Evolutionary conservation across 2,888 invertebrate genomes (phyloP).

Genomic region (Diploptera punctata): DNA sequence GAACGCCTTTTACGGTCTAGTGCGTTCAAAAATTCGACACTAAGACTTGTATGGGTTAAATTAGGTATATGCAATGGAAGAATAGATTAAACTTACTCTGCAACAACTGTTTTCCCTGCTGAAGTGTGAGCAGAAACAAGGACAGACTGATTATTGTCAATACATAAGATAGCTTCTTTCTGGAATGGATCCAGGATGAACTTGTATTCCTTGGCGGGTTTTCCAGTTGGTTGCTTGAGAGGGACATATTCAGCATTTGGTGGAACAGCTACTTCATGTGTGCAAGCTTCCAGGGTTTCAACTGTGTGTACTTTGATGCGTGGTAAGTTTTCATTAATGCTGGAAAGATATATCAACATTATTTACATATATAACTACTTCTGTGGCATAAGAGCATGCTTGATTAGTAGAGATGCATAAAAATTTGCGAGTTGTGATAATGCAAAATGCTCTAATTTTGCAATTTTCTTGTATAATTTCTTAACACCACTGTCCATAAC

Average conservation of each 20-base stretch:
- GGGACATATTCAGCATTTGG: slow-evolving; percentile 81
- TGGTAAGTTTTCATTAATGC: slow-evolving; percentile 66
- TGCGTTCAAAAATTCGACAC: no score
- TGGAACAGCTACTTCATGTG: slow-evolving; percentile 96
- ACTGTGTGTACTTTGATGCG: slow-evolving; percentile 88
- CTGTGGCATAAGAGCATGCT: no score
- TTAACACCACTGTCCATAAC: no score
- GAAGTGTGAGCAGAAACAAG: slow-evolving; percentile 99
- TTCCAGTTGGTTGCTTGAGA: slow-evolving; percentile 60
- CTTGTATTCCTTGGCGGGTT: slow-evolving; percentile 89
- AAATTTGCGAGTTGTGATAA: no score
- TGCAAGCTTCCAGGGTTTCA: slow-evolving; percentile 90
- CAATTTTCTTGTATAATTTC: no score
- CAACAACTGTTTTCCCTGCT: slow-evolving; percentile 97
- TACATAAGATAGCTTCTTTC: slow-evolving; percentile 93
- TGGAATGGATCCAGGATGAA: slow-evolving; percentile 98
- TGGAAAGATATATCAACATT: slow-evolving; percentile 2
- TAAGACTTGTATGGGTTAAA: not conserved
- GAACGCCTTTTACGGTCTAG: no score
- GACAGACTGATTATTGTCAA: slow-evolving; percentile 98
- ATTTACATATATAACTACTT: no score
- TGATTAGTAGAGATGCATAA: no score
- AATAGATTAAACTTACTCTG: slow-evolving; percentile 76
- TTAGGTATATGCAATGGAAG: no score
- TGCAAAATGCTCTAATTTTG: no score